Base-by-base conservation (phyloP, 2,888 invertebrate genomes). In the Drosophila borborema region DNA sequence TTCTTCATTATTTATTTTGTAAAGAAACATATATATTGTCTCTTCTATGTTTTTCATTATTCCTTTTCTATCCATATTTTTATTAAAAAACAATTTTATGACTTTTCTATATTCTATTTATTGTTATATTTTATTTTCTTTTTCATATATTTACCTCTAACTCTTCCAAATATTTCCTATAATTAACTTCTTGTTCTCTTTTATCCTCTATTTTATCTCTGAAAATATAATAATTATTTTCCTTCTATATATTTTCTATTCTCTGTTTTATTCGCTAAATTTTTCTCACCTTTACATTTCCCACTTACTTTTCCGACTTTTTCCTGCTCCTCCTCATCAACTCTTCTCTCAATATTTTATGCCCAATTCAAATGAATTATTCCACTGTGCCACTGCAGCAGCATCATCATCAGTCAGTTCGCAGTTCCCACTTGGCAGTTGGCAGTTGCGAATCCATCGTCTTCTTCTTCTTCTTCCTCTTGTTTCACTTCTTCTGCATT, bases 331-430 rank as follows among this genome's bases (percentile, higher is more conserved):
- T 36, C 12, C 36, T 36, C 1, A 36, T 14, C 41, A 3, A 8
- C 7, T 23, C 14, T 9, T 3, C 46, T 48, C 5, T 48, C 1
- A n/a, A n/a, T 28, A 51, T 51, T 51, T 18, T 18, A 18, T 34
- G 0, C 0, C 0, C 5, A 12, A 18, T 34, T 51, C 7, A 12
- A 18, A 18, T 18, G 8, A 34, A 34, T 18, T 8, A 8, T 51
- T 12, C 65, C 65, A 48, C 36, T 54, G 66, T 67, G 40, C 6
- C 34, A 48, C 28, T 48, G 48, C 28, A 46, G 18, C 18, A 45
- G 20, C 34, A 72, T 56, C 74, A 58, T 54, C 75, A 67, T 77
- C 59, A 66, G 74, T 61, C 78, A 67, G 66, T 41, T 65, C 55
- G 20, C 74, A 41, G 56, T 56, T 77, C 43, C 64, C 51, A 34